Evolutionary conservation across 2,797 vertebrate genomes (phyloP), one percentile per base, ranked within the genome.

Genomic region (Epinephelus malabaricus): DNA sequence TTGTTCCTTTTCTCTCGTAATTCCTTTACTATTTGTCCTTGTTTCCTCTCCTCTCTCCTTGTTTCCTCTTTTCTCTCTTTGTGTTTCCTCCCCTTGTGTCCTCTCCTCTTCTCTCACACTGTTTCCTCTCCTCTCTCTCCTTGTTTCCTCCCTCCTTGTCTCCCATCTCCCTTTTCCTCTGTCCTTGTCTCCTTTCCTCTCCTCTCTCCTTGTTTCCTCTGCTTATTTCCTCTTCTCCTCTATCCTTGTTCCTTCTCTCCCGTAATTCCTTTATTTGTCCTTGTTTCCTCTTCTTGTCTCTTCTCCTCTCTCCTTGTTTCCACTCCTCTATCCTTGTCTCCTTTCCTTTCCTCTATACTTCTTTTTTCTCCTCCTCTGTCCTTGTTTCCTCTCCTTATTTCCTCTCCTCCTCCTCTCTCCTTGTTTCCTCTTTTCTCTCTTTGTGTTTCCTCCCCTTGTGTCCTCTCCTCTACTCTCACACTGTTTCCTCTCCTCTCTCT

Each of bases 381-480:
- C 59, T 63, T n/a, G 3, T 23, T 13, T 74, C 65, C 40, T 51
- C 6, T 30, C 34, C 14, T 46, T n/a, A 2, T 23, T 17, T 74
- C 69, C 38, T 56, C 2, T 73, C 23, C 53, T 2, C 25, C 27
- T 27, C 27, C 23, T 23, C 7, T 27, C 5, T 14, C 23, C 25
- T 15, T 21, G 3, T 25, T 17, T 6, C 1, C 3, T 19, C 1
- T 40, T 21, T 10, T 51, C 43, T 40, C 3, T 27, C 1, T 0
- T 12, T 47, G 38, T 23, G 3, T 27, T 11, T 73, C 58, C 51
- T 13, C 43, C 2, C 8, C 45, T 30, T 54, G n/a, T 14, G 4
- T 34, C n/a, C 14, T 64, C 15, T 69, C 21, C 4, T 68, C n/a
- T 62, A 60, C 51, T 53, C 51, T 53, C 51, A 23, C 43, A 40